Base-by-base conservation (phyloP, 2,113 vertebrate species). In the Chunga burmeisteri region DNA sequence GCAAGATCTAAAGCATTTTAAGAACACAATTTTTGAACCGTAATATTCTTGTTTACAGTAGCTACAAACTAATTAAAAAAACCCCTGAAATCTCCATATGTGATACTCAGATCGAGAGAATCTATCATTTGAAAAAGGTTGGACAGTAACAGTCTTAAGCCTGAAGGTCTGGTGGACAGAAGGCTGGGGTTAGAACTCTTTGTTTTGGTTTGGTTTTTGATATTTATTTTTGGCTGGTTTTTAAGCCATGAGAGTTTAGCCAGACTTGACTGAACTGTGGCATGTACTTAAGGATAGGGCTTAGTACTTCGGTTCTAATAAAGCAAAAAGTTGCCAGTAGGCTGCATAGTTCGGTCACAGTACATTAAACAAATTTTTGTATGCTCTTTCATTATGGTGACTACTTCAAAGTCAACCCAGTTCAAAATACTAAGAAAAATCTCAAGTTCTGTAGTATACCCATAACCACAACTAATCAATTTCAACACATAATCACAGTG, bases 81-180 rank as follows among this genome's bases (percentile, higher is more conserved):
- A 18, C 3, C 2, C 2, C 26, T 11, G 18, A 71, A 36, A 66
- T 38, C 44, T 34, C 50, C 2, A 3, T 26, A 65, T 0, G 6
- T 40, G 36, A 71, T 46, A 21, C 27, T 72, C 7, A 9, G 27
- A 44, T 8, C 0, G 1, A 63, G 21, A 61, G 13, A 88, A 47
- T 15, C 12, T 38, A 34, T 32, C 5, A 27, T 23, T n/a, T 66
- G 59, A 56, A 56, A 75, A 61, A 53, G 29, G 12, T 6, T 72
- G 18, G 34, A 30, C 7, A 72, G 20, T 30, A 40, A 66, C 15
- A 32, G 22, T 15, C 30, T 32, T 46, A 42, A 40, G 29, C 16
- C 46, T 25, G 27, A 65, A 67, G 29, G 38, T n/a, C 23, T 53
- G 15, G 21, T 52, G 50, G 36, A 32, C 34, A 53, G 47, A 73